Evolutionary conservation across 2,888 invertebrate species (phyloP), one percentile per base, ranked within the genome.

Genomic region (Mimumesa dahlbomi): DNA sequence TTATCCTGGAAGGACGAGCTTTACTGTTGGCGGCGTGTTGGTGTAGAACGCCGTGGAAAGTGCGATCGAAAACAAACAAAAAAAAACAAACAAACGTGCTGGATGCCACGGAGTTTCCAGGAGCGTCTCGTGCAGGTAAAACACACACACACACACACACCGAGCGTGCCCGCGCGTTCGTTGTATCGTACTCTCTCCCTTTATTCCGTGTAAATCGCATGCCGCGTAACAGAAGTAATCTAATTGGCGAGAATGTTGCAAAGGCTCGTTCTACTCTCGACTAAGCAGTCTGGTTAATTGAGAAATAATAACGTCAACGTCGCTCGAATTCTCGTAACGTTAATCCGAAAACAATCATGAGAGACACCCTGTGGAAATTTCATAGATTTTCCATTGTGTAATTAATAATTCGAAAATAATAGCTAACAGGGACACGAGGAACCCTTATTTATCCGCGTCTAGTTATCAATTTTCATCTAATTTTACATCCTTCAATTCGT

Each of bases 61-160:
- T 34, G 45, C 38, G 40, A 40, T 19, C 50, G 46, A 38, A 21
- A 31, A 65, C n/a, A n/a, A n/a, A n/a, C n/a, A n/a, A n/a, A n/a
- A n/a, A n/a, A n/a, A n/a, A n/a, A n/a, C n/a, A n/a, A n/a, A n/a
- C n/a, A n/a, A 42, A 14, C 46, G 46, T 38, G 50, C 45, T 45
- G 73, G 63, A 71, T 58, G 62, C 64, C 61, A 46, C 61, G 53
- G 62, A 62, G 50, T 69, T 64, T 63, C 46, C 49, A 53, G 31
- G 67, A 45, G 31, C 36, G 57, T 50, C 19, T 53, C 64, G 62
- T 58, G 48, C 77, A 77, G 77, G 78, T 77, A 77, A 77, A 64
- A 75, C 18, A 31, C n/a, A n/a, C n/a, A n/a, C n/a, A n/a, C n/a
- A n/a, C n/a, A n/a, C n/a, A n/a, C n/a, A n/a, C 59, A 38, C 43